phyloP scores from a whole-genome alignment of 1,140 invertebrate species.

The Neotoxoptera formosana region DNA sequence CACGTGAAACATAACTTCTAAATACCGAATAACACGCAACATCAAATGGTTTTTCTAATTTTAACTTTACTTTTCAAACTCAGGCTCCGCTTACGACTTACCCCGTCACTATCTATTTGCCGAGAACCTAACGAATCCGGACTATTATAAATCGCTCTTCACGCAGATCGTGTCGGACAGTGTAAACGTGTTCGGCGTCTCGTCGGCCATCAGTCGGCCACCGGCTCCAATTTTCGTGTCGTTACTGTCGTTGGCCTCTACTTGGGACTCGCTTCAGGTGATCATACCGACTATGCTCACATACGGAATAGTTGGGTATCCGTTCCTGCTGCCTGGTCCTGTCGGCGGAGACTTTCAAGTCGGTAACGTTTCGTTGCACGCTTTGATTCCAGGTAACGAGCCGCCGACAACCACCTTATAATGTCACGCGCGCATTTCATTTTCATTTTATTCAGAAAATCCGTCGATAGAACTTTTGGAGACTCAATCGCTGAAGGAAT shows the following conservation, averaged over 20 bases:
- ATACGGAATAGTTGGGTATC: constrained; percentile 87
- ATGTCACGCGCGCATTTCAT: neutral
- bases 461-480: neutral
- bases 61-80: neutral
- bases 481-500: constrained; percentile 41
- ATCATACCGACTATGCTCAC: constrained; percentile 87
- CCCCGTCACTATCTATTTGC: constrained; percentile 82
- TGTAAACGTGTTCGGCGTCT: constrained; percentile 80
- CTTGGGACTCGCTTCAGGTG: constrained; percentile 84
- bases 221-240: constrained; percentile 85
- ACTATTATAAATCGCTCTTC: constrained; percentile 80
- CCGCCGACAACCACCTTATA: neutral
- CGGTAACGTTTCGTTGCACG: constrained; percentile 38
- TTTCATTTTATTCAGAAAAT: constrained; percentile 33
- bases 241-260: constrained; percentile 83
- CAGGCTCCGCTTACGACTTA: constrained; percentile 81
- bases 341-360: constrained; percentile 80
- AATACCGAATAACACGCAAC: neutral
- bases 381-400: constrained; percentile 36
- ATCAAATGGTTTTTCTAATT: neutral
- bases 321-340: constrained; percentile 90
- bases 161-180: constrained; percentile 66
- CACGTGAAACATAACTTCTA: neutral
- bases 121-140: constrained; percentile 76
- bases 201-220: constrained; percentile 81